A percentile compares a stretch with the other conserved stretches of the same genome.
Evolutionary conservation across 2,888 invertebrate genomes (phyloP).

Genomic region (Pseudococcus longispinus): DNA sequence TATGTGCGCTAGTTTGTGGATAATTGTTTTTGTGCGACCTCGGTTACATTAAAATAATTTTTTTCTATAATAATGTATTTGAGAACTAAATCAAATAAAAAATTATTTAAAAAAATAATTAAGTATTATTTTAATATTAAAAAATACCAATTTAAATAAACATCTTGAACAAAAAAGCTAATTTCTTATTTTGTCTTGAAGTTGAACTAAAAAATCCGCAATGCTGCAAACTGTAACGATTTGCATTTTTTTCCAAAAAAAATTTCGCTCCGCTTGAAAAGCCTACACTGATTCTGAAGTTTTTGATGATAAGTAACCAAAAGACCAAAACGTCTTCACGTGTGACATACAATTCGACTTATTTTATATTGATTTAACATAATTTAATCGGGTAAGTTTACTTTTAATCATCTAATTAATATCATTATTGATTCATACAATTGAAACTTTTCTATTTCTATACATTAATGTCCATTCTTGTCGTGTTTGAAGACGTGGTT

Average conservation of each 20-base stretch:
- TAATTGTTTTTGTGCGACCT: too few relatives aligned
- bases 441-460: not conserved
- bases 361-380: not conserved
- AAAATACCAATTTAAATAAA: too few relatives aligned
- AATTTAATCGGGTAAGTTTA: not conserved
- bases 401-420: not conserved
- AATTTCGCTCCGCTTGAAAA: not conserved
- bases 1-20: not conserved
- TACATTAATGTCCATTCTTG: not conserved
- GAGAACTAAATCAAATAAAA: not conserved
- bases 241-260: not conserved
- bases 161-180: too few relatives aligned
- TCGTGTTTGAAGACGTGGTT: not conserved
- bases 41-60: too few relatives aligned
- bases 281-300: not conserved
- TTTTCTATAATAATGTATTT: too few relatives aligned
- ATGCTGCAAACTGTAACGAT: not conserved
- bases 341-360: not conserved
- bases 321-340: not conserved
- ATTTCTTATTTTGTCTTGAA: too few relatives aligned
- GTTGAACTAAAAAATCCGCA: too few relatives aligned
- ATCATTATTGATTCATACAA: not conserved
- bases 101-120: not conserved
- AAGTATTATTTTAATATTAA: not conserved
- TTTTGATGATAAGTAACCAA: not conserved